Evolutionary conservation across 2,113 vertebrate species (phyloP).

Genomic region (Pedionomus torquatus): DNA sequence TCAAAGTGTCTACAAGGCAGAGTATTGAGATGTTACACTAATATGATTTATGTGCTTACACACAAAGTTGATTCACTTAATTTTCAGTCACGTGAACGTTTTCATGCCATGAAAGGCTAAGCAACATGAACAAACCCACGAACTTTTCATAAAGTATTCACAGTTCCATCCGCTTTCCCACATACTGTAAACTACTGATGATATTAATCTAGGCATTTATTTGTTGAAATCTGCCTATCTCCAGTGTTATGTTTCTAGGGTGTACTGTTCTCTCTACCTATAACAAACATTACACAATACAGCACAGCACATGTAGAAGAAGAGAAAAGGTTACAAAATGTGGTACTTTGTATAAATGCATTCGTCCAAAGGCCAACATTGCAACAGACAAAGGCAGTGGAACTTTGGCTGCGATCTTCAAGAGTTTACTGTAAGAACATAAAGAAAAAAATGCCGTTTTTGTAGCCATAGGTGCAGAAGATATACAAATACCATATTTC

Average conservation of each 20-base stretch:
- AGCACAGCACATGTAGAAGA: constrained; percentile 82
- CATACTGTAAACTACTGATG: not conserved
- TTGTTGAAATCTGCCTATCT: not conserved
- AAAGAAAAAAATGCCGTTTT: not conserved
- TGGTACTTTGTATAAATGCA: constrained; percentile 89
- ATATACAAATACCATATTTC: not conserved
- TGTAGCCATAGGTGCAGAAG: not conserved
- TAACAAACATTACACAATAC: constrained; percentile 74
- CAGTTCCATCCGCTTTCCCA: constrained; percentile 27
- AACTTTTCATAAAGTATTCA: constrained; percentile 22
- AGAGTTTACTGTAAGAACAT: constrained; percentile 82
- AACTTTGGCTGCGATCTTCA: constrained; percentile 79
- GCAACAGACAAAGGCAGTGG: constrained; percentile 84
- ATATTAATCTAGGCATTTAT: not conserved
- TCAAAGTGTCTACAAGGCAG: constrained; percentile 14
- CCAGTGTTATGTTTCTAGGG: not conserved
- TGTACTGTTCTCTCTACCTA: not conserved
- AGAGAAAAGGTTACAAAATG: constrained; percentile 84
- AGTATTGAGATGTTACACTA: not conserved
- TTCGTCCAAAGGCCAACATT: constrained; percentile 85
- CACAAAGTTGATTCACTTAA: not conserved
- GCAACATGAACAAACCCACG: not conserved
- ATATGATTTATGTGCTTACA: not conserved
- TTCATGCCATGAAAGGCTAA: not conserved
- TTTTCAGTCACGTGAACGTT: not conserved